Percentiles rank a stretch among this genome's conserved stretches.
Evolutionary conservation across 2,113 vertebrate genomes (phyloP).

Genomic region (Pachypanchax playfairii): DNA sequence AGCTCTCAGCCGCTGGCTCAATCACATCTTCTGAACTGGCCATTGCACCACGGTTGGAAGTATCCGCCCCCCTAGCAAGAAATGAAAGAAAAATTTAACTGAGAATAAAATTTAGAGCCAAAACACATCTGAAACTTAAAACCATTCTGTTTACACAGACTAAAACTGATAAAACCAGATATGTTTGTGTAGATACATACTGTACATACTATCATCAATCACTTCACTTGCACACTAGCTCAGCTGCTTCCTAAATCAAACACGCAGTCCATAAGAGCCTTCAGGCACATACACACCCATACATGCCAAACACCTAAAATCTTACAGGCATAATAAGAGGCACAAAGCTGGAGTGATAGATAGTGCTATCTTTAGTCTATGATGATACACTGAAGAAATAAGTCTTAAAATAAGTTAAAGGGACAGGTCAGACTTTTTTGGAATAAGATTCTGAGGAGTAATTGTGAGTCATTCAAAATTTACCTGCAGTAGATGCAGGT

Average conservation of each 20-base stretch:
- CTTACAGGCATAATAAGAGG: not conserved
- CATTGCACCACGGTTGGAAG: slow-evolving; percentile 49
- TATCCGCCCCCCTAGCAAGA: not conserved
- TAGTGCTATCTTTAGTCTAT: too few species aligned
- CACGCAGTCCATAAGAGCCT: too few species aligned
- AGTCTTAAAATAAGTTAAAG: slow-evolving; percentile 2
- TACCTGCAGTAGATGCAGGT: too few species aligned
- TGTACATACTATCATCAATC: too few species aligned
- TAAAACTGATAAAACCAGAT: too few species aligned
- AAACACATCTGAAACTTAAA: not conserved
- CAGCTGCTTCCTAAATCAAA: too few species aligned
- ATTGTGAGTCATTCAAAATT: too few species aligned
- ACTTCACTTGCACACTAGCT: too few species aligned
- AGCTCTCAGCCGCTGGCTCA: slow-evolving; percentile 42
- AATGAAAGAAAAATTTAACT: slow-evolving; percentile 2
- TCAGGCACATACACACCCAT: too few species aligned
- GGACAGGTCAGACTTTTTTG: not conserved
- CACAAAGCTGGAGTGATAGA: not conserved
- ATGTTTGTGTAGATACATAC: too few species aligned
- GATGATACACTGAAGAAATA: too few species aligned
- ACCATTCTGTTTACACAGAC: not conserved
- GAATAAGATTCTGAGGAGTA: too few species aligned
- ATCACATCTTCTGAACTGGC: slow-evolving; percentile 47
- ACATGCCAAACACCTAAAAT: not conserved
- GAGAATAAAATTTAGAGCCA: not conserved